Conservation (phyloP, 2,888 invertebrate genomes). For the Copidosoma aretas region DNA sequence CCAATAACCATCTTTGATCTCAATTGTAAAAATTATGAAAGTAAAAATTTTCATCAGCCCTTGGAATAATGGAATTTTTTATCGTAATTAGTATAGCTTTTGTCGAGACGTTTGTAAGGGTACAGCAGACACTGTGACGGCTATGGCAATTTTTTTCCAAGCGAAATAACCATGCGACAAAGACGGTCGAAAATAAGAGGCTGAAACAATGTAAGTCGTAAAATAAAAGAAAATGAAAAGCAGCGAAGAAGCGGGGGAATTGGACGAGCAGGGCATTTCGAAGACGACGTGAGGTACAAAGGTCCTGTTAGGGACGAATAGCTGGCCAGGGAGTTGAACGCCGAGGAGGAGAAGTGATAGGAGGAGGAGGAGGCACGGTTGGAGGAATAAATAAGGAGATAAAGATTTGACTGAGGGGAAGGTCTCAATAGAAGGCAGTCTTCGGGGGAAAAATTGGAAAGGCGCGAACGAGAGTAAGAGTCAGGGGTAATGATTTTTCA, state of each 20-base stretch:
- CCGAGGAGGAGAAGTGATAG: no score
- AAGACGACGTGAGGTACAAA: conserved; percentile 12
- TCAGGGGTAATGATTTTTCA: not conserved
- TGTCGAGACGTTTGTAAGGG: no score
- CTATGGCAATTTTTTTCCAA: no score
- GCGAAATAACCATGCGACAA: no score
- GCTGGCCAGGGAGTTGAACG: not conserved
- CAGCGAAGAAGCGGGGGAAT: not conserved
- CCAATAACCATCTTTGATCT: no score
- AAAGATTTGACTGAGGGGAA: conserved; percentile 11
- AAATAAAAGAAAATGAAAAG: conserved; percentile 6
- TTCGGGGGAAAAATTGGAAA: conserved; percentile 25
- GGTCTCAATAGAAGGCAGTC: conserved; percentile 13
- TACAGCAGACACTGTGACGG: no score
- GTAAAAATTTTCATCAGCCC: no score
- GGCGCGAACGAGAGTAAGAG: conserved; percentile 20
- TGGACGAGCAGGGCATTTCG: conserved; percentile 1
- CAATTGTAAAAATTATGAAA: no score
- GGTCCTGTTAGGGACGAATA: not conserved
- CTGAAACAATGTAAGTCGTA: not conserved
- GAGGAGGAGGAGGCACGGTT: conserved; percentile 13
- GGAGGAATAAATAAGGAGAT: conserved; percentile 20
- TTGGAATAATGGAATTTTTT: no score
- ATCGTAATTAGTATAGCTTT: no score
- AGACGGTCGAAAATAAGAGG: no score